Conservation (phyloP, 1,140 invertebrate species). For the Atta colombica region DNA sequence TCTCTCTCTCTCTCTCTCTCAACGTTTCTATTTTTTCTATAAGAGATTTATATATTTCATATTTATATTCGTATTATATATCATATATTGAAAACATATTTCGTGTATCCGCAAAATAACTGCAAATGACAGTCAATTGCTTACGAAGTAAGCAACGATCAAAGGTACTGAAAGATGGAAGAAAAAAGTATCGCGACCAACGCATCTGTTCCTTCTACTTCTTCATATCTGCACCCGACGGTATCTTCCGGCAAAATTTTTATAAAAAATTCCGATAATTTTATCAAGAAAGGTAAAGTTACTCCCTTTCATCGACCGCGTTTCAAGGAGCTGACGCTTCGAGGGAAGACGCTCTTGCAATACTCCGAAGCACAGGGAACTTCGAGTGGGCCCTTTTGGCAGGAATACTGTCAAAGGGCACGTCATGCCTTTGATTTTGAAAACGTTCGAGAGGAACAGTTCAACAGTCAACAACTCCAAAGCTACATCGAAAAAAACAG, state of each 20-base stretch:
- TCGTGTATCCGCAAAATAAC: not conserved
- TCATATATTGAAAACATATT: not conserved
- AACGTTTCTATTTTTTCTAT: not conserved
- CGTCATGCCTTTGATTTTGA: conserved; percentile 45
- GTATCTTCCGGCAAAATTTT: conserved; percentile 14
- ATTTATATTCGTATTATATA: too few species aligned
- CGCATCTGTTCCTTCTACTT: not conserved
- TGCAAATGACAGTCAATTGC: not conserved
- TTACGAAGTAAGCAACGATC: not conserved
- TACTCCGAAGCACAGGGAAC: conserved; percentile 4
- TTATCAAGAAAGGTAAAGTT: conserved; percentile 35
- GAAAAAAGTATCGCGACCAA: not conserved
- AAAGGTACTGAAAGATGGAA: conserved; percentile 9
- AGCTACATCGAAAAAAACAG: not conserved
- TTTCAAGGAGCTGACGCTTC: conserved; percentile 29
- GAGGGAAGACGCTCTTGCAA: conserved; percentile 44
- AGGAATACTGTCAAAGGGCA: conserved; percentile 47
- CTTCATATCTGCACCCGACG: not conserved
- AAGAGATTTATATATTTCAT: not conserved
- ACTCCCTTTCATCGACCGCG: conserved; percentile 30
- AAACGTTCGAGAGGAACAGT: conserved; percentile 39
- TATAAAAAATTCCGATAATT: conserved; percentile 37
- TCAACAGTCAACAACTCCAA: conserved; percentile 18
- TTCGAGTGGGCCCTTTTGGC: conserved; percentile 39
- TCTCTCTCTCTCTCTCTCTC: conserved; percentile 7